phyloP scores from a whole-genome alignment of 2,888 invertebrate genomes.

The Papilio protenor region DNA sequence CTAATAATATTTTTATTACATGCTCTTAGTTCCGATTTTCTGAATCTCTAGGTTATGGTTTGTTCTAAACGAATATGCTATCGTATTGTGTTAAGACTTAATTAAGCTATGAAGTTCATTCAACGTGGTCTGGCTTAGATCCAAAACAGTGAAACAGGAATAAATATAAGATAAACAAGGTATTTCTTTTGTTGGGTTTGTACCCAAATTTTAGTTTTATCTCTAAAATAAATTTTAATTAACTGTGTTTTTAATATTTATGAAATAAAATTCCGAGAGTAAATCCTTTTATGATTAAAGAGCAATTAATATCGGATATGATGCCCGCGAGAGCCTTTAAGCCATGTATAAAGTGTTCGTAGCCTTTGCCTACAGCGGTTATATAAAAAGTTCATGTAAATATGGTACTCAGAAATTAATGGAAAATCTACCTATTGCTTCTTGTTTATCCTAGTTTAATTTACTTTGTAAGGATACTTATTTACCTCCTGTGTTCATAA shows the following conservation, averaged over 20 bases:
- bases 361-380: neutral
- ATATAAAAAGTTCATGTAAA: neutral
- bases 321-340: constrained; percentile 18
- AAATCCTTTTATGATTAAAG: constrained; percentile 29
- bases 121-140: constrained; percentile 67
- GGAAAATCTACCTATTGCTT: neutral
- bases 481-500: too few species aligned
- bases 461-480: neutral
- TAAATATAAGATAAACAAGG: constrained; percentile 2
- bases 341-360: neutral
- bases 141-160: constrained; percentile 64
- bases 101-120: constrained; percentile 70
- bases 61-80: constrained; percentile 55
- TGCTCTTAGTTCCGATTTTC: too few species aligned
- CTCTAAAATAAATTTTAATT: neutral
- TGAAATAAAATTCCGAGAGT: neutral
- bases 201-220: neutral
- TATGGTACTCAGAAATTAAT: neutral
- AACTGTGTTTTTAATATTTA: neutral
- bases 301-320: constrained; percentile 12
- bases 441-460: neutral
- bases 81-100: constrained; percentile 60
- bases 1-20: too few species aligned
- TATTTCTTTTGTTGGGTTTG: neutral
- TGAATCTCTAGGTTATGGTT: constrained; percentile 6